Evolutionary conservation across 2,797 vertebrate species (phyloP), one percentile per base, ranked within the genome.

Genomic region (Euthynnus affinis): DNA sequence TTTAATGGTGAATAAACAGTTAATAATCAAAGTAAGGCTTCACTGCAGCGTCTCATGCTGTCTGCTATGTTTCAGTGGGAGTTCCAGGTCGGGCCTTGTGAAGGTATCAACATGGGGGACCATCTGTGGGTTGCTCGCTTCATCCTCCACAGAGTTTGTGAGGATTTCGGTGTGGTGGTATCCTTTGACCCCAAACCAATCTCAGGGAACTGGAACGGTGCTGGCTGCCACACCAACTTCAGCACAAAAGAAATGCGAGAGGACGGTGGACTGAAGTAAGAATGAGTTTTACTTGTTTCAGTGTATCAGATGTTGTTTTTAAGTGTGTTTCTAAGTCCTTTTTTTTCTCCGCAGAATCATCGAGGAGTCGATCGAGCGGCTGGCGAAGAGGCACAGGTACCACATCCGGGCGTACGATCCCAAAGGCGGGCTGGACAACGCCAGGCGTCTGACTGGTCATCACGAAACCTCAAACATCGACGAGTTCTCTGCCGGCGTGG

Each of bases 111-210:
- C 52, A 99, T 99, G 98, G 98, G 97, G 0, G 98, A 99, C 88
- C 98, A 99, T 75, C 95, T 99, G 78, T 99, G 98, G 98, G 89
- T 96, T 3, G 96, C 98, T 17, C 96, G 97, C 71, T 99, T 99
- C 94, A 98, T 99, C 90, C 95, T 99, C 32, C 97, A 99, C 86
- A 92, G 98, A 48, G 97, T 99, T 9, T 98, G 97, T 9, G 98
- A 99, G 88, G 98, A 99, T 83, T 99, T 99, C 0, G 97, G 98
- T 0, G 94, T 99, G 23, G 91, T 98, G 1, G 97, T 94, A n/a
- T 97, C 97, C 13, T 98, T 99, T 0, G 98, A 99, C 84, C 98
- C 98, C 71, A 99, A 99, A 80, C 98, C 98, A n/a, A 99, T 99
- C 77, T 78, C 98, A 52, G 98, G 98, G 25, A 98, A 99, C 94